Conservation (phyloP, 2,113 vertebrate genomes). For the Climacteris rufus region DNA sequence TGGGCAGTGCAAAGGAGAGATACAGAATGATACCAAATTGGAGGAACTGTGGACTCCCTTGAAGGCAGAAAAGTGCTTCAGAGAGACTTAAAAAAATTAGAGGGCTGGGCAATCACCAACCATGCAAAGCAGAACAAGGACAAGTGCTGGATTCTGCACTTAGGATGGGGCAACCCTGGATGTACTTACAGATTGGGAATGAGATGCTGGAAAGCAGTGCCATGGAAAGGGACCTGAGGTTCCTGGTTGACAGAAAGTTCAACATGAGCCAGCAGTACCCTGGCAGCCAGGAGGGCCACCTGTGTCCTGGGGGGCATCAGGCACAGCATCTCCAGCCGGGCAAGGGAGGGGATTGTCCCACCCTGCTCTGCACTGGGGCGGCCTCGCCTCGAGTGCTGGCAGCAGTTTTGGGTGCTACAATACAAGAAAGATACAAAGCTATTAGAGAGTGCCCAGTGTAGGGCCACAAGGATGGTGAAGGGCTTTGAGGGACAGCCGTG, state of each 20-base stretch:
- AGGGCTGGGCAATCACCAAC: background rate
- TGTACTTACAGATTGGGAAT: background rate
- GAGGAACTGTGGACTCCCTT: background rate
- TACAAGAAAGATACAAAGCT: background rate
- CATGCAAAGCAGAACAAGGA: background rate
- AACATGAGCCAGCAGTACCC: background rate
- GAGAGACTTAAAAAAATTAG: background rate
- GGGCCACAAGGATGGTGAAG: background rate
- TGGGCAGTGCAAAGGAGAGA: background rate
- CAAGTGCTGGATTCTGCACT: accelerated
- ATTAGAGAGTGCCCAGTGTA: background rate
- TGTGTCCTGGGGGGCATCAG: background rate
- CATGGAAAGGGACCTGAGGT: background rate
- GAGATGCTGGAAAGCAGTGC: background rate
- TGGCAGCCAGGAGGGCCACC: background rate
- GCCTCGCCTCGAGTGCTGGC: background rate
- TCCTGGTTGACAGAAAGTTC: accelerated
- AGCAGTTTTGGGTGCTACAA: background rate
- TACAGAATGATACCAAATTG: background rate
- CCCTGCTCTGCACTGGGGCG: background rate
- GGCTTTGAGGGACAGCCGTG: accelerated
- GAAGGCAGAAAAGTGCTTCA: background rate
- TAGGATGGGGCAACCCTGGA: background rate
- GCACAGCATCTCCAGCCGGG: accelerated
- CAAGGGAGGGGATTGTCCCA: background rate